A percentile compares a stretch with the other conserved stretches of the same genome.
These are phyloP conservation scores for Merodon equestris DNA, from an alignment of 2,888 invertebrate species.

Conservation along the genomic window DNA sequence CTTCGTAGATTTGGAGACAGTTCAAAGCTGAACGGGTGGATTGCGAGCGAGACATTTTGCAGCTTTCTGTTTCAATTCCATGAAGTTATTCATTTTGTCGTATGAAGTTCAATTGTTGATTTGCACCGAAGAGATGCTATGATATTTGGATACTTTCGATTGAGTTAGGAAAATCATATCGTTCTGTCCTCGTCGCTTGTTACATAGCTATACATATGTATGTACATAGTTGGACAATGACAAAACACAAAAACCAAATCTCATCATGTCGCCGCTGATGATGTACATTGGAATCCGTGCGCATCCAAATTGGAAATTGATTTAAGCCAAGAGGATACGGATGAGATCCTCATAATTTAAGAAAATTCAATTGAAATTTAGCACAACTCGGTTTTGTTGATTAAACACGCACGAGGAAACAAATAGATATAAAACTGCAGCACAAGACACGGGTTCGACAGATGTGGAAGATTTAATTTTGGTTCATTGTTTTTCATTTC, in stretches of 20 bases:
- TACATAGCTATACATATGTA: too few relatives aligned
- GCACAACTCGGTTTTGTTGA: conserved; percentile 33
- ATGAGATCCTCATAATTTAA: not conserved
- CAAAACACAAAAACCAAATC: conserved; percentile 25
- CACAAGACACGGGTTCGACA: not conserved
- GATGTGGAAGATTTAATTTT: conserved; percentile 10
- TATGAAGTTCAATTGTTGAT: conserved; percentile 52
- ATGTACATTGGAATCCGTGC: conserved; percentile 2
- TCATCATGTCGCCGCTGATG: conserved; percentile 28
- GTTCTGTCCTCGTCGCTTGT: conserved; percentile 27
- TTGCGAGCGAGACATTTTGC: conserved; percentile 49
- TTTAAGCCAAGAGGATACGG: conserved; percentile 9
- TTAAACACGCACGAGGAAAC: conserved; percentile 43
- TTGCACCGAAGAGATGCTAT: conserved; percentile 5
- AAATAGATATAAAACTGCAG: not conserved
- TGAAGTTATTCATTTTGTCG: conserved; percentile 61
- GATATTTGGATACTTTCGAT: too few relatives aligned
- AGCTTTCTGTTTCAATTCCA: conserved; percentile 54
- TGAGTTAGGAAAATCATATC: conserved; percentile 37
- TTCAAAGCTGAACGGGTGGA: conserved; percentile 51
- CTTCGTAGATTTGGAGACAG: conserved; percentile 36
- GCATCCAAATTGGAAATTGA: conserved; percentile 31
- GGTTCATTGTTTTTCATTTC: conserved; percentile 10
- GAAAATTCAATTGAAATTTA: conserved; percentile 3
- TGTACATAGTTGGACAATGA: conserved; percentile 19